These are phyloP conservation scores for Sarcophaga rosellei DNA, from an alignment of 2,888 invertebrate genomes.

Conservation along the genomic window DNA sequence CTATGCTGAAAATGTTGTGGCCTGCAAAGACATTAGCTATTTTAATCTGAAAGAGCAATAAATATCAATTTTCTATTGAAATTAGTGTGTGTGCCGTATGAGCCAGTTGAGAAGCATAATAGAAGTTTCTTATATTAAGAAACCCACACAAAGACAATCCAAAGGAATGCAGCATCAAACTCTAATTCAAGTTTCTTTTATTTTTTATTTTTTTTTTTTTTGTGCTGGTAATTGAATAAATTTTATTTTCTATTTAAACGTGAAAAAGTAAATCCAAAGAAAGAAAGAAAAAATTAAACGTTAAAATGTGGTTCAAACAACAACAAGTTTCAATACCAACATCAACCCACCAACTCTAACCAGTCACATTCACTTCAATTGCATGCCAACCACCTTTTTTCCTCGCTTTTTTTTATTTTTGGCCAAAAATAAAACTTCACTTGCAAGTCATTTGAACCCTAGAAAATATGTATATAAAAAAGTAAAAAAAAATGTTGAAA, in stretches of 20 bases:
- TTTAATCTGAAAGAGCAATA: conserved; percentile 65
- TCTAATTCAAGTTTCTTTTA: conserved; percentile 42
- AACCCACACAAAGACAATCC: not conserved
- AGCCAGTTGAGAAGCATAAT: not conserved
- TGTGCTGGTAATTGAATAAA: conserved; percentile 14
- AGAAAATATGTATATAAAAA: no score
- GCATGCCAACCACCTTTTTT: conserved; percentile 29
- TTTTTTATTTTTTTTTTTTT: conserved; percentile 24
- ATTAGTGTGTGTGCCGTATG: not conserved
- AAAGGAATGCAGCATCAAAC: conserved; percentile 38
- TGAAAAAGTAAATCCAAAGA: not conserved
- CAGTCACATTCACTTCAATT: conserved; percentile 49
- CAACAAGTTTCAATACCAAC: conserved; percentile 53
- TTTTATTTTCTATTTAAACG: conserved; percentile 10
- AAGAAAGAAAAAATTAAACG: not conserved
- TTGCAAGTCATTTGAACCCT: no score
- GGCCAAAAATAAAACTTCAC: not conserved
- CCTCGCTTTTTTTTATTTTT: not conserved
- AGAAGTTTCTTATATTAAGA: conserved; percentile 53
- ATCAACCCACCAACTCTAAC: conserved; percentile 40
- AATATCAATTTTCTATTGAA: not conserved
- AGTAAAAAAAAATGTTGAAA: no score
- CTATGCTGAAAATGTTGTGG: conserved; percentile 83
- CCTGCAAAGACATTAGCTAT: conserved; percentile 82
- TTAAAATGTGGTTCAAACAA: not conserved